A percentile compares a stretch with the other conserved stretches of the same genome.
Conservation (phyloP, 2,113 vertebrate species). For the Parotia lawesii region DNA sequence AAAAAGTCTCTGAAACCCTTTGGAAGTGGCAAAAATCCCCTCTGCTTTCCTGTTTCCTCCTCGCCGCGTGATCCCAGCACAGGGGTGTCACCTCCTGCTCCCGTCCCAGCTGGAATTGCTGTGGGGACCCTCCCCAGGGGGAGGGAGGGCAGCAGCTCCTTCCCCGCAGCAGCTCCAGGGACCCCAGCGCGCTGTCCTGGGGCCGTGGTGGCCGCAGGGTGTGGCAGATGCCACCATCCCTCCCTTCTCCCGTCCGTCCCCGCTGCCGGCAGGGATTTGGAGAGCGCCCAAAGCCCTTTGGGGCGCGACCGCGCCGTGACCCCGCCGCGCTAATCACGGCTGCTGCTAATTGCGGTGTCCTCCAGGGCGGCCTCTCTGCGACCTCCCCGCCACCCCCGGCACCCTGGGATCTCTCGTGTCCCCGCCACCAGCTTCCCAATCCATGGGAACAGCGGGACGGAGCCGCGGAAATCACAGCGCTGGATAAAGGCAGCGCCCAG, state of each 20-base stretch:
- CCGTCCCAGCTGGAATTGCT: not conserved
- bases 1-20: accelerated
- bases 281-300: accelerated
- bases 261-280: accelerated
- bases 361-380: accelerated
- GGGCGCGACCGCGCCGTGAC: accelerated
- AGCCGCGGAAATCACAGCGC: accelerated
- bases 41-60: accelerated
- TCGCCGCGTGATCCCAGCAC: accelerated
- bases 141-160: not conserved
- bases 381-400: accelerated
- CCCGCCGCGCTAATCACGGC: not conserved
- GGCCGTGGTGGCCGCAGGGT: accelerated
- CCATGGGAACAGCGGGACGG: not conserved
- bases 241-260: not conserved
- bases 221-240: not conserved
- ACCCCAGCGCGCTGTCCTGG: accelerated
- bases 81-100: not conserved
- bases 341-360: not conserved
- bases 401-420: not conserved
- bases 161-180: not conserved
- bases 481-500: not conserved
- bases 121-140: accelerated
- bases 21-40: not conserved
- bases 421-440: not conserved